Base-by-base conservation (phyloP, 2,113 vertebrate species). In the Probosciger aterrimus region DNA sequence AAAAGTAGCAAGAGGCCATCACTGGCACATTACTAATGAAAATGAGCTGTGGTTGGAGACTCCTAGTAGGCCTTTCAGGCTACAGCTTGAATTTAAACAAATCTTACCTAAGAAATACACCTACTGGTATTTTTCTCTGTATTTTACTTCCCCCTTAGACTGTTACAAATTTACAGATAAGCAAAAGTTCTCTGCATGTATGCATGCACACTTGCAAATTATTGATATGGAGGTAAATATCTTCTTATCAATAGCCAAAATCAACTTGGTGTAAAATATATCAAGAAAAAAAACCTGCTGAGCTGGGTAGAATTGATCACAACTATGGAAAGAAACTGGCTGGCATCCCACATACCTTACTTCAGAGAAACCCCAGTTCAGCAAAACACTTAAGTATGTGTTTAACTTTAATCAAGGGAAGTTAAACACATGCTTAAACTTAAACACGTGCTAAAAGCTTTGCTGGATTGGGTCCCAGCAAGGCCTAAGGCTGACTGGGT, bases 401-500 rank as follows among this genome's bases (percentile, higher is more conserved):
- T 91, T 95, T 95, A 93, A 79, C 94, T 95, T 93, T 91, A 96
- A 91, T 95, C 94, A 96, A 90, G 76, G 62, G 73, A 95, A 93
- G 95, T 92, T 95, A 96, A 96, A 95, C 95, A 96, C 88, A 94
- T 94, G 79, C 90, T 94, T 95, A 95, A 95, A 93, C 63, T 95
- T 97, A 94, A 97, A 97, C 88, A 93, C 1, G 43, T 95, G 95
- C 92, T 95, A 96, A 96, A 96, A 97, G 88, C 92, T 96, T 94
- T 97, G 86, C 90, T 97, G 96, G 95, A 97, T 90, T 92, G 41
- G 39, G 43, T 92, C 95, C 82, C 81, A 95, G 53, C 87, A 73
- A 83, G 57, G 41, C 62, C 91, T 76, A 77, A 94, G 53, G 41
- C 63, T 93, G 52, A 44, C 41, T 64, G 76, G 55, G 77, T 92